These are phyloP conservation scores for Heliconius sara DNA, from an alignment of 2,888 invertebrate genomes.

Conservation along the genomic window DNA sequence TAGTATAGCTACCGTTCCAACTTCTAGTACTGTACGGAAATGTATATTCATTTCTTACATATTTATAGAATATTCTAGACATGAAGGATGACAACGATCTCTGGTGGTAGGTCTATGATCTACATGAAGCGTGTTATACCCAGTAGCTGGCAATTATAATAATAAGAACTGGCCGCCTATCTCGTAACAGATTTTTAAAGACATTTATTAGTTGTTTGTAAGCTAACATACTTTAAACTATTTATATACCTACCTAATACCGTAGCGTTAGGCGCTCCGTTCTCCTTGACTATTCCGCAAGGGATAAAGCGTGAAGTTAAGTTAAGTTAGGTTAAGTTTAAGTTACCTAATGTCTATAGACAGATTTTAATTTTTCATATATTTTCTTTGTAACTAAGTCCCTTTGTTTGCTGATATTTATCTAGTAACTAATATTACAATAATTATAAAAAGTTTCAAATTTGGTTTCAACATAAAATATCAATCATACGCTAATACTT, in stretches of 20 bases:
- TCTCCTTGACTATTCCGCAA: too few relatives aligned
- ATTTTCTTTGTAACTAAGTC: too few relatives aligned
- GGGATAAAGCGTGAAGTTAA: too few relatives aligned
- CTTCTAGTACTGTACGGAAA: slow-evolving; percentile 37
- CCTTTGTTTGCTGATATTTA: neutral
- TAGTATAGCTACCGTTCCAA: slow-evolving; percentile 46
- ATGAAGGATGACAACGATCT: slow-evolving; percentile 5
- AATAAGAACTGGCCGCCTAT: slow-evolving; percentile 1
- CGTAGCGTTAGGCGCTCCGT: too few relatives aligned
- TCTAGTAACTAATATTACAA: neutral
- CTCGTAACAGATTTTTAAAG: slow-evolving; percentile 4
- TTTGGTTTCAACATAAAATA: too few relatives aligned
- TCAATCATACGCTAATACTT: too few relatives aligned
- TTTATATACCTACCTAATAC: neutral
- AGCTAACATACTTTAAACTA: neutral
- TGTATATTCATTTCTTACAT: slow-evolving; percentile 32
- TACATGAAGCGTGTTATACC: neutral
- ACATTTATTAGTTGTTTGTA: neutral
- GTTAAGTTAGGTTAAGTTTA: too few relatives aligned
- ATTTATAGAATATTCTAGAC: slow-evolving; percentile 2
- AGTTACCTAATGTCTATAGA: too few relatives aligned
- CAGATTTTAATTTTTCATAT: too few relatives aligned
- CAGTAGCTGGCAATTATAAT: slow-evolving; percentile 8
- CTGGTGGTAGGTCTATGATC: neutral
- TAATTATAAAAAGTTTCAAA: too few relatives aligned